Evolutionary conservation across 2,888 invertebrate species (phyloP).

Genomic region (Melipona beecheii): DNA sequence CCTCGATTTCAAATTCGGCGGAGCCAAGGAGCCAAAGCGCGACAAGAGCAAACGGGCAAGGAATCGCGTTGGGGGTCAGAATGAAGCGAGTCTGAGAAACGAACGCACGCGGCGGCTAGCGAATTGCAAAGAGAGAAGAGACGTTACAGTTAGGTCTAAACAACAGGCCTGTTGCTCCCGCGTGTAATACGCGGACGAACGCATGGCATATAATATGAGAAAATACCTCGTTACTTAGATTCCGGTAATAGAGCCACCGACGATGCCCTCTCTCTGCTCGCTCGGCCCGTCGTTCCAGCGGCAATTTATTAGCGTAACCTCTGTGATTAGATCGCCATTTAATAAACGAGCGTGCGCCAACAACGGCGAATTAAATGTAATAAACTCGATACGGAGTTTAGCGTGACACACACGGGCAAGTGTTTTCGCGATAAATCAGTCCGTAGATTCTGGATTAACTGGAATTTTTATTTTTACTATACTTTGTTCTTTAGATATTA

Average conservation of each 20-base stretch:
- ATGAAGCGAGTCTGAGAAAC: conserved; percentile 43
- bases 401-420: not conserved
- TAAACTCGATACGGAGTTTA: conserved; percentile 16
- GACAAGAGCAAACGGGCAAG: not conserved
- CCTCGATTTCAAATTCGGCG: not conserved
- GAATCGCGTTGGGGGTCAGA: conserved; percentile 12
- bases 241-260: conserved; percentile 41
- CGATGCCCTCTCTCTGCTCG: conserved; percentile 18
- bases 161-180: conserved; percentile 54
- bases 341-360: conserved; percentile 14
- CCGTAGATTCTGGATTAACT: not conserved
- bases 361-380: conserved; percentile 16
- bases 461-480: too few species aligned
- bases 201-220: conserved; percentile 58
- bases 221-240: conserved; percentile 61
- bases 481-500: not conserved
- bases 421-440: not conserved
- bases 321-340: conserved; percentile 42
- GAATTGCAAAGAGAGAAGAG: conserved; percentile 55
- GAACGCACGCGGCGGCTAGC: conserved; percentile 41
- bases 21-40: conserved; percentile 27
- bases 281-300: not conserved
- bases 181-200: conserved; percentile 53
- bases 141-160: conserved; percentile 65
- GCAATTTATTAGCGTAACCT: conserved; percentile 44